phyloP scores from a whole-genome alignment of 2,113 vertebrate species.

The Murina feae region DNA sequence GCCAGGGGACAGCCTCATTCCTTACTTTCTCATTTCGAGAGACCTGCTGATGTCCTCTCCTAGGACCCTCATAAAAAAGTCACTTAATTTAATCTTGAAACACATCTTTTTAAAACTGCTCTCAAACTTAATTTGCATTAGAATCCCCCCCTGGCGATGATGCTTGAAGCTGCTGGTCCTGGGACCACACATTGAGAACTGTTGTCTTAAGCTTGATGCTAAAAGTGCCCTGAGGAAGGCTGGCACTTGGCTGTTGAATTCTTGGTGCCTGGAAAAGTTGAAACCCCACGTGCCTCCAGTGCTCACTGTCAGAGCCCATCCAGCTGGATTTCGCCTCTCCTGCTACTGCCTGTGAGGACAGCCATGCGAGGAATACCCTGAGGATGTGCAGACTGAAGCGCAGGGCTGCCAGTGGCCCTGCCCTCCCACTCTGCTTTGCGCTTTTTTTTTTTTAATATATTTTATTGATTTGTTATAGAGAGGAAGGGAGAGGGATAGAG shows the following conservation, averaged over 20 bases:
- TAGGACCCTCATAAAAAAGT: background rate
- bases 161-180: background rate
- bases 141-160: background rate
- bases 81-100: background rate
- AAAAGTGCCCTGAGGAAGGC: background rate
- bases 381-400: background rate
- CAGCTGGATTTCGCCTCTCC: background rate
- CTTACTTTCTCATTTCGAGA: background rate
- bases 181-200: background rate
- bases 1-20: background rate
- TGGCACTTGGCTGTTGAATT: background rate
- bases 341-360: background rate
- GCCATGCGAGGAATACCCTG: background rate
- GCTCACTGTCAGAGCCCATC: background rate
- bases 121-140: slow-evolving; percentile 6
- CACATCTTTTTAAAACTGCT: background rate
- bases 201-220: background rate
- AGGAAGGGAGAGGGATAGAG: too few species aligned
- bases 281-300: background rate
- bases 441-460: too few species aligned
- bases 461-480: too few species aligned
- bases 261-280: background rate
- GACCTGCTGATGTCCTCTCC: background rate
- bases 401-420: background rate
- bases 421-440: background rate